phyloP scores from a whole-genome alignment of 2,888 invertebrate species.

The Pachymerium ferrugineum region DNA sequence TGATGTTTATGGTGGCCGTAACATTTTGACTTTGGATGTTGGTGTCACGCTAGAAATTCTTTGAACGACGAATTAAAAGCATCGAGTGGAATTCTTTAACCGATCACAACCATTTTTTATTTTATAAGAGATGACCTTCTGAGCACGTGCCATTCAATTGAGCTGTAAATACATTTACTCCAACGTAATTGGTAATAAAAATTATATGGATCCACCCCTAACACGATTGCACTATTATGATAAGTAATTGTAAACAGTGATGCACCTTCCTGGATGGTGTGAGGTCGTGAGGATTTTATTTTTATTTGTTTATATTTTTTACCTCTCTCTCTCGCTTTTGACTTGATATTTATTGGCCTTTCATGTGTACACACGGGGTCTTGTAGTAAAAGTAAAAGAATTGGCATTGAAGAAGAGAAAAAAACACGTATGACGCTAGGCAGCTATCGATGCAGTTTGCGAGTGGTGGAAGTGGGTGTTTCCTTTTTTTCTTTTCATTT shows the following conservation, averaged over 20 bases:
- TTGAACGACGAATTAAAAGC: too few relatives aligned
- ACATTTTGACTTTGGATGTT: too few relatives aligned
- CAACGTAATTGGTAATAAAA: slow-evolving; percentile 15
- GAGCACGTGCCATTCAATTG: slow-evolving; percentile 1
- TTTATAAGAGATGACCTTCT: not conserved
- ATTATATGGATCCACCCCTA: slow-evolving; percentile 2
- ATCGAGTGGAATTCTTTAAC: not conserved
- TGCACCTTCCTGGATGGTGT: slow-evolving; percentile 3
- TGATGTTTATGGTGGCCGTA: too few relatives aligned
- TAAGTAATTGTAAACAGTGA: slow-evolving; percentile 1
- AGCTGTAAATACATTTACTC: slow-evolving; percentile 20
- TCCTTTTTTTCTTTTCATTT: too few relatives aligned
- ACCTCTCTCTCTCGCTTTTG: too few relatives aligned
- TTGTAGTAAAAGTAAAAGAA: not conserved
- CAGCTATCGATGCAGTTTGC: not conserved
- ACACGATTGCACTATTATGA: slow-evolving; percentile 11
- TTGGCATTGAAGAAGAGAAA: not conserved
- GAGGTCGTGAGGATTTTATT: not conserved
- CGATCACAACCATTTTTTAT: too few relatives aligned
- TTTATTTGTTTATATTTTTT: too few relatives aligned
- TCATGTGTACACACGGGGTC: too few relatives aligned
- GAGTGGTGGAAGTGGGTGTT: not conserved
- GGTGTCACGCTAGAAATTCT: too few relatives aligned
- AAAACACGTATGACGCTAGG: not conserved
- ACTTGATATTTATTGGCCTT: slow-evolving; percentile 22